A percentile compares a stretch with the other conserved stretches of the same genome.
These are phyloP conservation scores for Bucco capensis DNA, from an alignment of 2,113 vertebrate genomes.

Conservation along the genomic window DNA sequence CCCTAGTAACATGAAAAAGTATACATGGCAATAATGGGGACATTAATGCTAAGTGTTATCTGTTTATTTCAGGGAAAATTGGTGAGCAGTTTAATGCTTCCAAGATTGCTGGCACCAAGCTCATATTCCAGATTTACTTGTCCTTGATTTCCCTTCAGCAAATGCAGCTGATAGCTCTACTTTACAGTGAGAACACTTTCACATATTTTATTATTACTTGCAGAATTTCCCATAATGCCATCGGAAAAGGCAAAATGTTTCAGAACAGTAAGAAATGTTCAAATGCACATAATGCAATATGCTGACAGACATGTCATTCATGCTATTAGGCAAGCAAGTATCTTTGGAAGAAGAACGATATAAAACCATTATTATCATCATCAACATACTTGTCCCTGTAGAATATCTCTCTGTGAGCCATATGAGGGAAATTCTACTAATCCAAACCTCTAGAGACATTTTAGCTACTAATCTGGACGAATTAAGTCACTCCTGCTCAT, in stretches of 20 bases:
- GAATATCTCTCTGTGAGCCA: not conserved
- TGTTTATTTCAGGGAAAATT: not conserved
- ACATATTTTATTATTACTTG: not conserved
- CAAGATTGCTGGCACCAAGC: not conserved
- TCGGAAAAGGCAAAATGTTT: not conserved
- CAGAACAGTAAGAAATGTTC: not conserved
- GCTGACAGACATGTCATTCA: not conserved
- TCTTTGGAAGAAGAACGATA: not conserved
- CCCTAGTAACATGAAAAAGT: not conserved
- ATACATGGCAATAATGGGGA: not conserved
- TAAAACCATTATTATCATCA: not conserved
- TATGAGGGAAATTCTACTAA: not conserved
- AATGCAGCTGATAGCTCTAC: not conserved
- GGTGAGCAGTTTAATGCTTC: not conserved
- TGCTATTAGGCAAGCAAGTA: not conserved
- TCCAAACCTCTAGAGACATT: slow-evolving; percentile 13
- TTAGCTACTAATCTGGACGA: not conserved
- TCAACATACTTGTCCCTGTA: not conserved
- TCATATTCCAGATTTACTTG: not conserved
- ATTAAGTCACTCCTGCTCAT: not conserved
- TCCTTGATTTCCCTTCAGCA: not conserved
- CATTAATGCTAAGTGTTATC: not conserved
- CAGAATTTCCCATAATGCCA: not conserved
- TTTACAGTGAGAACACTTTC: not conserved
- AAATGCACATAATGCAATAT: rapidly evolving